Evolutionary conservation across 2,797 vertebrate species (phyloP), one percentile per base, ranked within the genome.

Genomic region (Tapera naevia): DNA sequence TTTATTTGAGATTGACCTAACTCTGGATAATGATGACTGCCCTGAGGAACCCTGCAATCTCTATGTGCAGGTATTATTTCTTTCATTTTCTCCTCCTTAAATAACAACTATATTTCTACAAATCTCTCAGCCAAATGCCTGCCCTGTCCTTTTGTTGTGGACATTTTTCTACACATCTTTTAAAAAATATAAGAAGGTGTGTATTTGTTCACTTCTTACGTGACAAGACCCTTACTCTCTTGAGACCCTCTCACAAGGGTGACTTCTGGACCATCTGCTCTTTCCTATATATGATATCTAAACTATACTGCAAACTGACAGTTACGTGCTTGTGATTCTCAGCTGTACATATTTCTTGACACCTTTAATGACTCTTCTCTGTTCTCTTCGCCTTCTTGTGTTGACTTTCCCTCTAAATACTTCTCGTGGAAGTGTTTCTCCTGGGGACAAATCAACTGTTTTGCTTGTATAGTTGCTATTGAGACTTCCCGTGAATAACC

Each of bases 311-410:
- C 67, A 79, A 82, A 39, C 54, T 91, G 88, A 76, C 89, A 91
- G 69, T 80, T 94, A 50, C 19, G 16, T 90, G 83, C 73, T 91
- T 2, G 4, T 87, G 88, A 87, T 93, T 88, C 93, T 84, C 76
- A 67, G 71, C 66, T 93, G 67, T 90, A 64, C 33, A 0, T 87
- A 35, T 58, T 95, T 89, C 80, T 86, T 88, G 78, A 89, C 94
- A 95, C 95, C 80, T 96, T 90, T 96, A 96, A 94, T 96, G 94
- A 94, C 64, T 91, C 61, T 56, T 88, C 35, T 67, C 51, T 91
- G 57, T 89, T 94, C 10, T 86, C 50, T 81, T 88, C 79, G 51
- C 54, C 64, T 90, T 76, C 78, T 90, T 71, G 22, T 91, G 72
- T 87, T 85, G 73, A 46, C 60, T 95, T 92, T 71, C 35, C 27